Evolutionary conservation across 2,113 vertebrate genomes (phyloP), one percentile per base, ranked within the genome.

Genomic region (Arvicanthis niloticus): DNA sequence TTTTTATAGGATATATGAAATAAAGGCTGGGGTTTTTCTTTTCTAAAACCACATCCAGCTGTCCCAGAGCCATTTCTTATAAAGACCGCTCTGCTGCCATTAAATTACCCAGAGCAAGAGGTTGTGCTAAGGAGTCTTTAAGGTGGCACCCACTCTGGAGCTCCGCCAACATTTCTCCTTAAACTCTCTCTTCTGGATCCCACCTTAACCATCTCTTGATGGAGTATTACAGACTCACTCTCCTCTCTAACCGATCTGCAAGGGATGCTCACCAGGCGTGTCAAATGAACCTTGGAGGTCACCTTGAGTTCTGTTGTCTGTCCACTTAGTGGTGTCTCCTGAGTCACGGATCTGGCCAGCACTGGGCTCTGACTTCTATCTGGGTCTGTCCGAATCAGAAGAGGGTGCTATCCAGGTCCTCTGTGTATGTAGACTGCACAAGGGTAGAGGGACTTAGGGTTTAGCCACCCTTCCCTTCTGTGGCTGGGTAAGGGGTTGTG

Each of bases 41-140:
- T 67, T 9, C 68, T n/a, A 45, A 93, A 86, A 67, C 7, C 24
- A 87, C 31, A 34, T 45, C 37, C 2, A 16, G 0, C 45, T 62
- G 16, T 40, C n/a, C 68, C 56, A 84, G 85, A 29, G n/a, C 12
- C 26, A 8, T 73, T 58, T 53, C 21, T 37, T 89, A 62, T 89
- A 56, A 89, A 65, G 56, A 75, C 53, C 9, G 0, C 15, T 1
- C 37, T 73, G 29, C 67, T 19, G 40, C 16, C 10, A 17, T 7
- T 53, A n/a, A 72, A 45, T 93, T 81, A 17, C 60, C 37, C 48
- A 45, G 53, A 34, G 62, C 13, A 37, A 24, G 31, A 67, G 78
- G 10, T 13, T 8, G 34, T 37, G 16, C 48, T 51, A 96, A 93
- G 68, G 42, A 95, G 72, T 40, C 17, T 81, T 89, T 73, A 87